Percentiles rank a stretch among this genome's conserved stretches.
Evolutionary conservation across 2,113 vertebrate genomes (phyloP).

Genomic region (Mobula hypostoma): DNA sequence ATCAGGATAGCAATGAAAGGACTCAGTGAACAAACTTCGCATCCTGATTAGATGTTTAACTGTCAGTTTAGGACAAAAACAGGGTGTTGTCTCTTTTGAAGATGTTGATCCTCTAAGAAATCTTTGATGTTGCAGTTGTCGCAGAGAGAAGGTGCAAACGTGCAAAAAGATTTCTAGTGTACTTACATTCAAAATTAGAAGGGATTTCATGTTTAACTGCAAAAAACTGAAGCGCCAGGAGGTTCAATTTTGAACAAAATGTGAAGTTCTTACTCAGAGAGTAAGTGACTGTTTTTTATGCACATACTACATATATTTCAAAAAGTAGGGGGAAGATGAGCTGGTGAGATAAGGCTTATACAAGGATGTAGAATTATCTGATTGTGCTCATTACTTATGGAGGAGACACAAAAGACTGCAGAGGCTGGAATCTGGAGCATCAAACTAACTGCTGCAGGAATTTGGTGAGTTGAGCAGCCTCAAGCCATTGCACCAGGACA

Average conservation of each 20-base stretch:
- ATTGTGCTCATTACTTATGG: not conserved
- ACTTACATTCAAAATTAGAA: not conserved
- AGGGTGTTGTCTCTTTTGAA: not conserved
- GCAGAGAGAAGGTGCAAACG: no score
- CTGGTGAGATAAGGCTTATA: not conserved
- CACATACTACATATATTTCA: not conserved
- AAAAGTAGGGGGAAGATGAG: not conserved
- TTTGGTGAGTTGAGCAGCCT: no score
- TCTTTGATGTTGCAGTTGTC: not conserved
- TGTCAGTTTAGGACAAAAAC: not conserved
- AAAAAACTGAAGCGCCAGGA: not conserved
- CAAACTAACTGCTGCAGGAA: no score
- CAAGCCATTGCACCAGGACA: no score
- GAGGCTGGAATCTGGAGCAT: no score
- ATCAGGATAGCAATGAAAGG: not conserved
- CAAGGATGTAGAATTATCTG: not conserved
- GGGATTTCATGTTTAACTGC: not conserved
- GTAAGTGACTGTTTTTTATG: not conserved
- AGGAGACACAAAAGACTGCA: not conserved
- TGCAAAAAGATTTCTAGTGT: not conserved
- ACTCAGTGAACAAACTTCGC: not conserved
- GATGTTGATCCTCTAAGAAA: not conserved
- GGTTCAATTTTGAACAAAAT: not conserved
- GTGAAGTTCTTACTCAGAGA: not conserved
- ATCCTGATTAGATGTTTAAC: not conserved